These are phyloP conservation scores for Cottus gobio DNA, from an alignment of 2,113 vertebrate species.

Conservation along the genomic window DNA sequence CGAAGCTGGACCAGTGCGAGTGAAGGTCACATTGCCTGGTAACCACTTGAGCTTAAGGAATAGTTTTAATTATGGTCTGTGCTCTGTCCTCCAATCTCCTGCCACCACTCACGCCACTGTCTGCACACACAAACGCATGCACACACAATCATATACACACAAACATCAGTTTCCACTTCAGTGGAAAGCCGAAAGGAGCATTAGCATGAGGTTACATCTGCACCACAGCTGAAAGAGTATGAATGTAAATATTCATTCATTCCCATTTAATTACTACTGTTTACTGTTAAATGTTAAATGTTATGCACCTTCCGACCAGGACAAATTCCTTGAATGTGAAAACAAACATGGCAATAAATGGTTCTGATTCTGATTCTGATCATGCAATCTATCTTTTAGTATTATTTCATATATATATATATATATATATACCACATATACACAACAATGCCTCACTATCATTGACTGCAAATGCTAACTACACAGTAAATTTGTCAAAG, in stretches of 20 bases:
- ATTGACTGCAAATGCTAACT: neutral
- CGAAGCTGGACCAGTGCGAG: constrained; percentile 49
- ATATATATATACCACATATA: neutral
- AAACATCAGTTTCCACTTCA: constrained; percentile 65
- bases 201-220: constrained; percentile 60
- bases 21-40: constrained; percentile 79
- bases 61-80: constrained; percentile 81
- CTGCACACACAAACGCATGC: constrained; percentile 31
- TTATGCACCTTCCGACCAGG: too few species aligned
- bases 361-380: too few species aligned
- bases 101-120: constrained; percentile 45
- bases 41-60: constrained; percentile 74
- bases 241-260: too few species aligned
- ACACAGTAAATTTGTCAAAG: too few species aligned
- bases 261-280: too few species aligned
- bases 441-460: neutral
- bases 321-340: too few species aligned
- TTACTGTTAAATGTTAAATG: too few species aligned
- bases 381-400: too few species aligned
- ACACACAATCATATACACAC: constrained; percentile 22
- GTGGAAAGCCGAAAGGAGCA: constrained; percentile 52
- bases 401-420: neutral
- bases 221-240: constrained; percentile 30
- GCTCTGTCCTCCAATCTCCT: constrained; percentile 60
- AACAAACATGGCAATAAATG: too few species aligned